These are phyloP conservation scores for Lysiphlebus fabarum DNA, from an alignment of 1,140 invertebrate genomes.

Conservation along the genomic window DNA sequence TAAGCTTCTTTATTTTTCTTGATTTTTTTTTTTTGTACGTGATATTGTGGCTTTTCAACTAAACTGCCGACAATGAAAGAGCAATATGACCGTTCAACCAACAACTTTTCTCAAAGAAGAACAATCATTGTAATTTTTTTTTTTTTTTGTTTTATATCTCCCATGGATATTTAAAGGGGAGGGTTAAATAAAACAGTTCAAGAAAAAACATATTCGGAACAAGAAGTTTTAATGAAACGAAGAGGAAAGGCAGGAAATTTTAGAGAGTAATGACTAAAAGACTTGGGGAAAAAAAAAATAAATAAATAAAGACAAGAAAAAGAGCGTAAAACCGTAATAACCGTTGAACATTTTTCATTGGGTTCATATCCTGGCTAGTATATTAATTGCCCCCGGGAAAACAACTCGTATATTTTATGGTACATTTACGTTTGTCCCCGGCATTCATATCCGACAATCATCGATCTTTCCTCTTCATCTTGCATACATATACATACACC, in stretches of 20 bases:
- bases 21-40: too few species aligned
- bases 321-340: conserved; percentile 29
- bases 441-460: conserved; percentile 1
- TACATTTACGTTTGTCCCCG: not conserved
- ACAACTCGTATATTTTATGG: conserved; percentile 10
- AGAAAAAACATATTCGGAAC: not conserved
- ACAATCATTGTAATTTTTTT: too few species aligned
- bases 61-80: too few species aligned
- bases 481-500: not conserved
- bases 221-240: not conserved
- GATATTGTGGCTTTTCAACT: too few species aligned
- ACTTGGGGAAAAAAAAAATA: conserved; percentile 5
- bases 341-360: conserved; percentile 31
- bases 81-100: too few species aligned
- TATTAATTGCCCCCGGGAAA: conserved; percentile 27
- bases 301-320: not conserved
- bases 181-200: too few species aligned
- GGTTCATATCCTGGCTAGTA: conserved; percentile 8
- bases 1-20: too few species aligned
- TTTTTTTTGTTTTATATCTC: too few species aligned
- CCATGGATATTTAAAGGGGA: too few species aligned
- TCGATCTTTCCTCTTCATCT: not conserved
- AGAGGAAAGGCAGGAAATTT: conserved; percentile 1
- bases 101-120: too few species aligned
- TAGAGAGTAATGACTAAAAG: conserved; percentile 12